Percentiles rank a stretch among this genome's conserved stretches.
phyloP scores from a whole-genome alignment of 2,113 vertebrate genomes.

The Phoenicopterus ruber region DNA sequence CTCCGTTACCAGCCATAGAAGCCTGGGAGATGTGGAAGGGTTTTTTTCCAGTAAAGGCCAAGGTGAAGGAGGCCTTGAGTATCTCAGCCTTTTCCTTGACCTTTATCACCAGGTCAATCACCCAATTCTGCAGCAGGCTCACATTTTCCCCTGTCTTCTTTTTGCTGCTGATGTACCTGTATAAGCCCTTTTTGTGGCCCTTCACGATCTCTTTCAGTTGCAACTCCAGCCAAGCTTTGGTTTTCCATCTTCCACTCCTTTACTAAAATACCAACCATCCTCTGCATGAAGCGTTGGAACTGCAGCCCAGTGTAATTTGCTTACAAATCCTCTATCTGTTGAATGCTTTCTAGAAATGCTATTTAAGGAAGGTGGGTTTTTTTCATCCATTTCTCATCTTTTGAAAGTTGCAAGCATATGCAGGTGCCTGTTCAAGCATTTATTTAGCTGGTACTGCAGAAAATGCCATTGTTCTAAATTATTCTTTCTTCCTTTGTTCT shows the following conservation, averaged over 20 bases:
- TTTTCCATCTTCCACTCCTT: not conserved
- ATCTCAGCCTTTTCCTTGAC: not conserved
- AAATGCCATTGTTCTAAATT: not conserved
- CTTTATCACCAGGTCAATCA: not conserved
- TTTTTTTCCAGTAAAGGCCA: not conserved
- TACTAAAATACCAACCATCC: not conserved
- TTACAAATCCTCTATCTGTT: not conserved
- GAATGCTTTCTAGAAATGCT: not conserved
- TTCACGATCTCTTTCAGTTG: not conserved
- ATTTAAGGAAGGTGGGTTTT: not conserved
- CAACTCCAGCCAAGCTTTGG: not conserved
- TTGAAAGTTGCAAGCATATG: not conserved
- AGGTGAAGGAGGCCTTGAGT: not conserved
- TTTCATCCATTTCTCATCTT: not conserved
- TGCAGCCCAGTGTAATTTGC: not conserved
- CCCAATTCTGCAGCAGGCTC: not conserved
- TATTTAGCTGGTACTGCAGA: not conserved
- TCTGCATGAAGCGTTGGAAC: not conserved
- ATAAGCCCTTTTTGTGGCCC: not conserved
- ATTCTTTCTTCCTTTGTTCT: not conserved
- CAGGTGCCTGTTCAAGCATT: not conserved
- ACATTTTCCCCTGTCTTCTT: not conserved
- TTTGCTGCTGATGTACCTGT: not conserved
- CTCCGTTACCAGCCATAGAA: not conserved
- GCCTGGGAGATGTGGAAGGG: not conserved